These are phyloP conservation scores for Osedax frankpressi DNA, from an alignment of 2,888 invertebrate species.

Conservation along the genomic window DNA sequence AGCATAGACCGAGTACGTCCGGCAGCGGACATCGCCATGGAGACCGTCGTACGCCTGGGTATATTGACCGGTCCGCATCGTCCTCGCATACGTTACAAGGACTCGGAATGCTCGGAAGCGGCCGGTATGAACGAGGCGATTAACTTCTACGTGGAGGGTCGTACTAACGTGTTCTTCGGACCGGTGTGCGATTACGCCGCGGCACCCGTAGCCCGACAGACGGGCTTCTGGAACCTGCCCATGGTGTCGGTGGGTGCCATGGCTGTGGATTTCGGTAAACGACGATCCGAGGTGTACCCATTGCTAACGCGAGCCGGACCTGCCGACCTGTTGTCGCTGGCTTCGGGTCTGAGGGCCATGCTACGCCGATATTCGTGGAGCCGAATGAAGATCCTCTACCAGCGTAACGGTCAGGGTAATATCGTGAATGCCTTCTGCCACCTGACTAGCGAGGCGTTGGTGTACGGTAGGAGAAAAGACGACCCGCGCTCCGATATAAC, in stretches of 20 bases:
- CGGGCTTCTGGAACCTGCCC: conserved; percentile 75
- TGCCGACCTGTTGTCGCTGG: conserved; percentile 32
- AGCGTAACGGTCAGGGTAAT: conserved; percentile 58
- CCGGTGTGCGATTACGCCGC: conserved; percentile 54
- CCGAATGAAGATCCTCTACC: conserved; percentile 62
- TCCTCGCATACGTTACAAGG: conserved; percentile 28
- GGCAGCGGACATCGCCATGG: conserved; percentile 31
- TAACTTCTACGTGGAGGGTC: conserved; percentile 29
- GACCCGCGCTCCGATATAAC: conserved; percentile 26
- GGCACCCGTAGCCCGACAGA: conserved; percentile 74
- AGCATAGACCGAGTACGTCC: conserved; percentile 30
- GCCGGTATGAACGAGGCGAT: conserved; percentile 34
- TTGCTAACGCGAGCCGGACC: conserved; percentile 55
- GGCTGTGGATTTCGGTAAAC: conserved; percentile 36
- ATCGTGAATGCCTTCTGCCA: conserved; percentile 59
- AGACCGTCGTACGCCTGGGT: conserved; percentile 23
- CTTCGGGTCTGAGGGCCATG: conserved; percentile 24
- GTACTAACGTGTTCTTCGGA: conserved; percentile 36
- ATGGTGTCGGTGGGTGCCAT: conserved; percentile 58
- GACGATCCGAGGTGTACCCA: conserved; percentile 52
- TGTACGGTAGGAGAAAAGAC: conserved; percentile 49
- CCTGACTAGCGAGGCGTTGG: conserved; percentile 62
- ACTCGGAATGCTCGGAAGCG: conserved; percentile 33
- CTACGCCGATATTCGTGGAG: conserved; percentile 52
- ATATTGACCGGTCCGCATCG: neutral